phyloP scores from a whole-genome alignment of 2,888 invertebrate genomes.

The Megalurothrips usitatus region DNA sequence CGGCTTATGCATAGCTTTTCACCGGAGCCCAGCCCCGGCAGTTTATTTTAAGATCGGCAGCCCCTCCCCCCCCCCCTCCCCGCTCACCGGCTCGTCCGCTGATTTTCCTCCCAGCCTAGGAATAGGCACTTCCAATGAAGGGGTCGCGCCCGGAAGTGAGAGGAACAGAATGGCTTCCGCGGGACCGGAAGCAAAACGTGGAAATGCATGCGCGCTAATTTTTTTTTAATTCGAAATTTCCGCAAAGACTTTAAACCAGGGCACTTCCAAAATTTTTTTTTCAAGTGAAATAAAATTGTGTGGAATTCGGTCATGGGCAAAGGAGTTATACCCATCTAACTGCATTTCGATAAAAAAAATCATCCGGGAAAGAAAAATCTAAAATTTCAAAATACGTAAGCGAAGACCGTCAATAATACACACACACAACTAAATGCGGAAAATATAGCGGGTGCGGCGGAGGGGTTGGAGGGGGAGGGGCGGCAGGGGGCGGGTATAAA shows the following conservation, averaged over 20 bases:
- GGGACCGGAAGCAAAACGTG: no score
- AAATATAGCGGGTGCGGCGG: not conserved
- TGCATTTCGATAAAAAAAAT: no score
- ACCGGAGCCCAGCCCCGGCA: not conserved
- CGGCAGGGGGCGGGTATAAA: not conserved
- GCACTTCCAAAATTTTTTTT: not conserved
- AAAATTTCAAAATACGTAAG: no score
- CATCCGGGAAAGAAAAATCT: no score
- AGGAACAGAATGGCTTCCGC: no score
- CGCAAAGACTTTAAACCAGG: no score
- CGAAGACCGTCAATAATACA: no score
- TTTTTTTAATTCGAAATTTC: no score
- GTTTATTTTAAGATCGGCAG: not conserved
- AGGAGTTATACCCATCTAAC: not conserved
- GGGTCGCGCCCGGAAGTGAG: no score
- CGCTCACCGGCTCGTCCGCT: not conserved
- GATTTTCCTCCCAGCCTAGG: no score
- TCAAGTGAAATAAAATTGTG: not conserved
- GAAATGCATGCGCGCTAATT: not conserved
- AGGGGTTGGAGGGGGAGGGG: not conserved
- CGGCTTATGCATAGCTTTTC: constrained; percentile 20
- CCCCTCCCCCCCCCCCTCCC: not conserved
- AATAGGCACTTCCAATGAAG: no score
- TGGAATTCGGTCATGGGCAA: not conserved
- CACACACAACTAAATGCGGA: not conserved